Percentiles rank a stretch among this genome's conserved stretches.
Evolutionary conservation across 2,888 invertebrate genomes (phyloP).

Genomic region (Conus canariensis): DNA sequence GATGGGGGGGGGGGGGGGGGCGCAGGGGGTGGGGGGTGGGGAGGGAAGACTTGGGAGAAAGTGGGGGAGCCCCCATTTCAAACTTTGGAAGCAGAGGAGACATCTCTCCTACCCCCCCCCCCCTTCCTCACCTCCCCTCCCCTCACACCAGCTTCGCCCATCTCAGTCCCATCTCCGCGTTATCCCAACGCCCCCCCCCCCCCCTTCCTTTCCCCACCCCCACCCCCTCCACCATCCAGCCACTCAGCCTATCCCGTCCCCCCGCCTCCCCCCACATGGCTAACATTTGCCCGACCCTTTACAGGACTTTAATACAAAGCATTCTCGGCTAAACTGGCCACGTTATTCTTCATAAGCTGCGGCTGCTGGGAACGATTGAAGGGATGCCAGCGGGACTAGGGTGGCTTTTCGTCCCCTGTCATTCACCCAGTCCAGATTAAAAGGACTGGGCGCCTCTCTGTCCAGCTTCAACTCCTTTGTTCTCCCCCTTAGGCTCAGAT

Average conservation of each 20-base stretch:
- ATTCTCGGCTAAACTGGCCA: not conserved
- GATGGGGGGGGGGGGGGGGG: too few relatives aligned
- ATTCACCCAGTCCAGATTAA: not conserved
- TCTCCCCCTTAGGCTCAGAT: too few relatives aligned
- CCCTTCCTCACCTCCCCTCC: not conserved
- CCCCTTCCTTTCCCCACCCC: too few relatives aligned
- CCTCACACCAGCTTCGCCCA: not conserved
- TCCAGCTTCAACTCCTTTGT: too few relatives aligned
- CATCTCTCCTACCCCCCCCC: not conserved
- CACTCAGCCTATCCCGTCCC: not conserved
- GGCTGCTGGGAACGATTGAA: not conserved
- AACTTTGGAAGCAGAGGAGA: not conserved
- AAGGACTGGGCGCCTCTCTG: too few relatives aligned
- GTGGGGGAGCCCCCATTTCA: not conserved
- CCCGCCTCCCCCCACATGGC: not conserved
- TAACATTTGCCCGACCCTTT: not conserved
- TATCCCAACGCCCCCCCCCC: not conserved
- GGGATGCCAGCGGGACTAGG: not conserved
- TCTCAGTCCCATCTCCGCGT: not conserved
- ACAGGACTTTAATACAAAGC: not conserved
- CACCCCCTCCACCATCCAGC: too few relatives aligned
- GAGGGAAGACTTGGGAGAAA: not conserved
- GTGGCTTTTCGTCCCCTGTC: not conserved
- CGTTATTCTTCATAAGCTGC: not conserved
- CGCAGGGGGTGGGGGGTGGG: too few relatives aligned